These are phyloP conservation scores for Pedetes capensis DNA, from an alignment of 2,113 vertebrate species.

Conservation along the genomic window DNA sequence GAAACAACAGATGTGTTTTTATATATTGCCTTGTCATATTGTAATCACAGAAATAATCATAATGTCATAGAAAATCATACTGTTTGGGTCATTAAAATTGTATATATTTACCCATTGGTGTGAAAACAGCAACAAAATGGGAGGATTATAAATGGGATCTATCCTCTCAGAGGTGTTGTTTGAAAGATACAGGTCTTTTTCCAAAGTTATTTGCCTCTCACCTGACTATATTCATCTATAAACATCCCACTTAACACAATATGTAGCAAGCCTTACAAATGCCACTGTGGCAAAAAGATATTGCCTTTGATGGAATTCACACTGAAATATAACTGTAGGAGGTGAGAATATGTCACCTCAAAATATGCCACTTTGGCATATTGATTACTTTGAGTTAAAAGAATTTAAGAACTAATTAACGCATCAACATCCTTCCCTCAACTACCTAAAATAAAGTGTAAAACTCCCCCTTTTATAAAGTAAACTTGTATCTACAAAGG, in stretches of 20 bases:
- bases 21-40: conserved; percentile 36
- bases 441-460: not conserved
- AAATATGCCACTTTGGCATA: not conserved
- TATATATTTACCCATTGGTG: not conserved
- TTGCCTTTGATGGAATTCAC: not conserved
- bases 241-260: not conserved
- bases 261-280: not conserved
- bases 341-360: too few species aligned
- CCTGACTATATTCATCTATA: not conserved
- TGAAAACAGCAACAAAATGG: conserved; percentile 12
- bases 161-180: not conserved
- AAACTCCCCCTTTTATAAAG: not conserved
- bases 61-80: conserved; percentile 46
- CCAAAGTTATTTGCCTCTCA: not conserved
- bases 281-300: not conserved
- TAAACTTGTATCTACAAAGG: not conserved
- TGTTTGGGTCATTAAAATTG: conserved; percentile 44
- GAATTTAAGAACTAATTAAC: not conserved
- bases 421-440: not conserved
- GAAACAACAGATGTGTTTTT: conserved; percentile 67
- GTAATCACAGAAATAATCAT: conserved; percentile 67
- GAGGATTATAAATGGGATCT: not conserved
- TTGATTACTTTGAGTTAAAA: not conserved
- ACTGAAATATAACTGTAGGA: not conserved
- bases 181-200: not conserved